These are phyloP conservation scores for Lucinisca nassula DNA, from an alignment of 2,888 invertebrate species.

Conservation along the genomic window DNA sequence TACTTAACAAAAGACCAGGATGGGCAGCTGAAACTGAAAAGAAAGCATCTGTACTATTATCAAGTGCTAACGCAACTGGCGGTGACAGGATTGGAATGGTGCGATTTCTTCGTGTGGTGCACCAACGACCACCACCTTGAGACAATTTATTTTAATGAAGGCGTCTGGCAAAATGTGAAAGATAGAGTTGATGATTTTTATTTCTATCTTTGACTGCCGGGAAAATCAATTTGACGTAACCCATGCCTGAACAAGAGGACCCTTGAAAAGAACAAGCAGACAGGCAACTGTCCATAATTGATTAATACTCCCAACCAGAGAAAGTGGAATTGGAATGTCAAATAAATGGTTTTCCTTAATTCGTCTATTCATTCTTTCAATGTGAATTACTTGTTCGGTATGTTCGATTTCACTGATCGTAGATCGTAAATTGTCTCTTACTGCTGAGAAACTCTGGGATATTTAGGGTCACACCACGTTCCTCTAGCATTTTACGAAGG, in stretches of 20 bases:
- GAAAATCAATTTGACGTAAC: background rate
- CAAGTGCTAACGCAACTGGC: slow-evolving; percentile 35
- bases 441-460: too few relatives aligned
- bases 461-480: too few relatives aligned
- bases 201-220: slow-evolving; percentile 10
- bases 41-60: slow-evolving; percentile 36
- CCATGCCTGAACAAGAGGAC: slow-evolving; percentile 9
- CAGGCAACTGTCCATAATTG: slow-evolving; percentile 53
- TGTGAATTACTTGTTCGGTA: too few relatives aligned
- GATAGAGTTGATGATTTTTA: slow-evolving; percentile 26
- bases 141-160: slow-evolving; percentile 32
- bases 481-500: too few relatives aligned
- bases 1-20: background rate
- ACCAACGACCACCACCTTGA: slow-evolving; percentile 10
- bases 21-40: slow-evolving; percentile 17
- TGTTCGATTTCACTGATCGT: too few relatives aligned
- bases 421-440: too few relatives aligned
- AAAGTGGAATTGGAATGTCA: slow-evolving; percentile 18
- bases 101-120: slow-evolving; percentile 46
- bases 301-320: slow-evolving; percentile 38
- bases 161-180: slow-evolving; percentile 19
- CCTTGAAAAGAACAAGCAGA: slow-evolving; percentile 39
- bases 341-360: slow-evolving; percentile 42
- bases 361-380: slow-evolving; percentile 40
- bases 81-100: slow-evolving; percentile 28